Conservation (phyloP, 92 coral and sea anemone genomes). For the Meandrina meandrites region DNA sequence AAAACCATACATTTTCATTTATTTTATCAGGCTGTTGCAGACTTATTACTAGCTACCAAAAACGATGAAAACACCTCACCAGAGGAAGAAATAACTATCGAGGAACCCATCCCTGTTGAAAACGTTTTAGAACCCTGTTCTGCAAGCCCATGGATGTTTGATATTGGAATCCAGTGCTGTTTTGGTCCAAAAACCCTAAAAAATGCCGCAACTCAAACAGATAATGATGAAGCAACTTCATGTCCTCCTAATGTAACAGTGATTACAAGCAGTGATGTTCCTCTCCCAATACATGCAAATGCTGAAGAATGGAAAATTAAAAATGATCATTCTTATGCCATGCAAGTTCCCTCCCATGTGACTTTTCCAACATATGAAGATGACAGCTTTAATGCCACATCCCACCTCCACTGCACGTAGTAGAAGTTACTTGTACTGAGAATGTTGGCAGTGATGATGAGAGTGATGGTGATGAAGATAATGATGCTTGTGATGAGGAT, state of each 20-base stretch:
- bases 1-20: not conserved
- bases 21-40: conserved; percentile 1
- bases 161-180: conserved; percentile 25
- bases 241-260: not conserved
- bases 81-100: not conserved
- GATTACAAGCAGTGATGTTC: not conserved
- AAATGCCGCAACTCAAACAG: conserved; percentile 14
- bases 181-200: not conserved
- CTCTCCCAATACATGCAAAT: not conserved
- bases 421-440: not conserved
- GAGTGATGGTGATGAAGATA: conserved; percentile 6
- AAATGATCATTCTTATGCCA: conserved; percentile 5
- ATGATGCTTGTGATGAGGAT: not conserved
- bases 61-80: not conserved
- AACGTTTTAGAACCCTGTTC: not conserved
- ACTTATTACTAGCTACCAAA: not conserved
- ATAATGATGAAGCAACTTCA: not conserved
- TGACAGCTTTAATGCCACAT: not conserved
- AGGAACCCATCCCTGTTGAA: not conserved
- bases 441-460: not conserved
- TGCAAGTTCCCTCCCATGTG: not conserved
- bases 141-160: not conserved
- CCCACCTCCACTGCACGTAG: conserved; percentile 1
- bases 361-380: conserved; percentile 24
- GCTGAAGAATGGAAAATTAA: not conserved